phyloP scores from a whole-genome alignment of 2,797 vertebrate genomes.

The Brotula barbata region DNA sequence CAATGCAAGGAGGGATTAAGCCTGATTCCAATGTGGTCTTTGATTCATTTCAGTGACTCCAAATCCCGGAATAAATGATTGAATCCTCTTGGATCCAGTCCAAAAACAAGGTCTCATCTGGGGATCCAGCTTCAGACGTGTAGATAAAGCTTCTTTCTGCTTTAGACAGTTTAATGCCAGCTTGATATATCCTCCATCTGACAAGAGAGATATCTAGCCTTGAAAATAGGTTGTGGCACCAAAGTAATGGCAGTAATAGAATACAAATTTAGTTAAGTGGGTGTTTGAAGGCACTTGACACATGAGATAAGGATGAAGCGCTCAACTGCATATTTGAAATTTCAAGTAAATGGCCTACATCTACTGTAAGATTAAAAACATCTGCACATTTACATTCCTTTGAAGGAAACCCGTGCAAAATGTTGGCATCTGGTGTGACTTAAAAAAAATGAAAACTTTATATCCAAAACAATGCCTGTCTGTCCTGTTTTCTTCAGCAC shows the following conservation, averaged over 20 bases:
- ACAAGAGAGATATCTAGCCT: constrained; percentile 38
- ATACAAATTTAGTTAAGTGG: constrained; percentile 11
- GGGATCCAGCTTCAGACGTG: constrained; percentile 40
- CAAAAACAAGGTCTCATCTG: constrained; percentile 63
- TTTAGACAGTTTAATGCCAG: constrained; percentile 53
- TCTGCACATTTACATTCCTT: constrained; percentile 42
- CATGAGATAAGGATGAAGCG: constrained; percentile 38
- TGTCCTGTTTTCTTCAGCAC: too few species aligned
- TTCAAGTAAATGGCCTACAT: constrained; percentile 18
- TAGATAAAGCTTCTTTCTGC: constrained; percentile 27
- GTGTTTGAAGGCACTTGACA: constrained; percentile 29
- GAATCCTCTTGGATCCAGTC: background rate
- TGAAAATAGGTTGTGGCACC: constrained; percentile 37
- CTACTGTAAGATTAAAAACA: constrained; percentile 35
- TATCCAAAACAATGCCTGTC: too few species aligned
- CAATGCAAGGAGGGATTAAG: background rate
- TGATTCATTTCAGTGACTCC: too few species aligned
- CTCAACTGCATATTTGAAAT: constrained; percentile 28
- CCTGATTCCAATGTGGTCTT: background rate
- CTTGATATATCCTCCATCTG: constrained; percentile 43
- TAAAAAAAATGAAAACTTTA: too few species aligned
- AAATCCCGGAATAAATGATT: too few species aligned
- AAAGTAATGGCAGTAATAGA: constrained; percentile 27
- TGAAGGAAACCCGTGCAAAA: constrained; percentile 28
- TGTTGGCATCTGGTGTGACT: background rate